A percentile compares a stretch with the other conserved stretches of the same genome.
Conservation (phyloP, 2,113 vertebrate species). For the Zingel zingel region DNA sequence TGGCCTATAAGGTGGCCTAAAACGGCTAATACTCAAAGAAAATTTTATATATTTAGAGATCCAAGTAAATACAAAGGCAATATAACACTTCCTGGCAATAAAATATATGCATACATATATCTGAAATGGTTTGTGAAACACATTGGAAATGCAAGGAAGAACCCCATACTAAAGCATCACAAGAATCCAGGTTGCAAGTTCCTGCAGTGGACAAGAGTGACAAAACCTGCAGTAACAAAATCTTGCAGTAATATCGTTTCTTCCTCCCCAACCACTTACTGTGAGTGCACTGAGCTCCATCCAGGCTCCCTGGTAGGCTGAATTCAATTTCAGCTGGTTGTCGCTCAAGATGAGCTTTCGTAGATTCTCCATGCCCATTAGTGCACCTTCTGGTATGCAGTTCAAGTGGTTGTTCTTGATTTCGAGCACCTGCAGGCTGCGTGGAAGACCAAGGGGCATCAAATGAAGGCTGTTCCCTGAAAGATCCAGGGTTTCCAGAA, state of each 20-base stretch:
- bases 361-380: constrained; percentile 92
- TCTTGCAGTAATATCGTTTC: background rate
- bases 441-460: constrained; percentile 91
- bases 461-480: constrained; percentile 91
- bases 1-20: background rate
- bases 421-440: constrained; percentile 90
- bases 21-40: background rate
- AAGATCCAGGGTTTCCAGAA: constrained; percentile 91
- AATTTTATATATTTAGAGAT: background rate
- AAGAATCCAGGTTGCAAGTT: background rate
- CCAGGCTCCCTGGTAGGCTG: constrained; percentile 92
- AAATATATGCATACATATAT: background rate
- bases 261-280: constrained; percentile 79
- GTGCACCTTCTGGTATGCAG: constrained; percentile 87
- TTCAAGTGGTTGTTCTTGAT: constrained; percentile 92
- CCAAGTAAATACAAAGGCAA: background rate
- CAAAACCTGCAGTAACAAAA: background rate
- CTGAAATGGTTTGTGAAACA: background rate
- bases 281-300: constrained; percentile 90
- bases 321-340: constrained; percentile 91
- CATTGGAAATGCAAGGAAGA: background rate
- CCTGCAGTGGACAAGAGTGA: background rate
- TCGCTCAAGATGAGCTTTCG: constrained; percentile 90
- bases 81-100: background rate
- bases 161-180: background rate